Base-by-base conservation (phyloP, 2,797 vertebrate species). In the Nasua narica region DNA sequence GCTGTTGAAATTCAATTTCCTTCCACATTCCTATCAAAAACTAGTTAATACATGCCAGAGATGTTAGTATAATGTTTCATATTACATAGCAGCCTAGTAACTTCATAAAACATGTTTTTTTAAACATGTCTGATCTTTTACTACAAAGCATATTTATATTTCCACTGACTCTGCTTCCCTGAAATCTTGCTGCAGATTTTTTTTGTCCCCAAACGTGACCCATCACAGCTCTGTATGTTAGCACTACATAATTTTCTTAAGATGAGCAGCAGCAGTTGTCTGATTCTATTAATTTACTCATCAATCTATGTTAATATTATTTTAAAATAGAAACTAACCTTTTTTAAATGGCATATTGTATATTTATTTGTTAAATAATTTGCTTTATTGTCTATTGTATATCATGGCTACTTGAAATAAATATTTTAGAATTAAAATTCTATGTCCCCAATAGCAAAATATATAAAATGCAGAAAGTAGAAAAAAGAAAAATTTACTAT, bases 301-400 rank as follows among this genome's bases (percentile, higher is more conserved):
- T 90, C 58, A 74, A 60, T 62, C 46, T 62, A 87, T 58, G 50
- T n/a, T 86, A 82, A 82, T 43, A 85, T 46, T 89, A 95, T 88
- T 96, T 97, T 95, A 48, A 95, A 94, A 96, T 74, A 79, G 40
- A 87, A 76, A 83, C 15, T 69, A 84, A 77, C 32, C 40, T 84
- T 96, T 91, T 76, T 35, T 89, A 85, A 9, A 37, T 37, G n/a
- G 1, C 12, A 60, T 7, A 65, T 13, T 35, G 1, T 60, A 46
- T 37, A 65, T 19, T 48, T 92, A 87, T 40, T 81, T 48, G 25
- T 58, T 87, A 52, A 92, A 77, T 50, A 79, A 89, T 69, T 70
- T 92, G 5, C 43, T 92, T 91, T 90, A 16, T 78, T 67, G 90
- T 91, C 58, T 88, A 54, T 19, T 40, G 3, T 56, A 56, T 56